phyloP scores from a whole-genome alignment of 2,888 invertebrate species.

The Parelbella ahira region DNA sequence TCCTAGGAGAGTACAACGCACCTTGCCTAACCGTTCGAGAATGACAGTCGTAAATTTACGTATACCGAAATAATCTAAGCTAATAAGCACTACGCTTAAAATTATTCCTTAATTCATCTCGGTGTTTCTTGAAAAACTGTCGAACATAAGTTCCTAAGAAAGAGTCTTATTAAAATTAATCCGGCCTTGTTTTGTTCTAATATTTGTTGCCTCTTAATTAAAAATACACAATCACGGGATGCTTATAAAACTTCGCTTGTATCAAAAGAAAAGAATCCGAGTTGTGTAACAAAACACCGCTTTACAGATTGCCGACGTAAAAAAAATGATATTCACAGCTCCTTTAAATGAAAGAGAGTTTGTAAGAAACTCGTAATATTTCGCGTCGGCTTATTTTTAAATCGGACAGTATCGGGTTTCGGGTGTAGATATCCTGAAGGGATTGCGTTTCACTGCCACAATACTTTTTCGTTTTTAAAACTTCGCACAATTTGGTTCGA shows the following conservation, averaged over 20 bases:
- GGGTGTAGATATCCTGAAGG: slow-evolving; percentile 1
- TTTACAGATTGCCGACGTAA: slow-evolving; percentile 11
- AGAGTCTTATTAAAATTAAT: slow-evolving; percentile 7
- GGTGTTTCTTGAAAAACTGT: not conserved
- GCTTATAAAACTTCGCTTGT: too few relatives aligned
- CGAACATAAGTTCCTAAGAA: slow-evolving; percentile 1
- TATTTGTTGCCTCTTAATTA: slow-evolving; percentile 11
- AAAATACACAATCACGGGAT: slow-evolving; percentile 13
- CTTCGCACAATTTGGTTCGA: too few relatives aligned
- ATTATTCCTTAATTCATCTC: too few relatives aligned
- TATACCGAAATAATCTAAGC: too few relatives aligned
- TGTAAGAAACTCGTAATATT: slow-evolving; percentile 2
- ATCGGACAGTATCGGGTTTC: slow-evolving; percentile 9
- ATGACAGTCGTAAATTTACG: too few relatives aligned
- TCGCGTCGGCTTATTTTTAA: slow-evolving; percentile 3
- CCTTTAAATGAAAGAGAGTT: slow-evolving; percentile 1
- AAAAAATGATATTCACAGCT: slow-evolving; percentile 13
- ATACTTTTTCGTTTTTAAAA: slow-evolving; percentile 3
- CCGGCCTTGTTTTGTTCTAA: slow-evolving; percentile 4
- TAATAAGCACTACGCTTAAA: too few relatives aligned
- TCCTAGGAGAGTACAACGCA: too few relatives aligned
- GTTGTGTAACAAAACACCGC: slow-evolving; percentile 13
- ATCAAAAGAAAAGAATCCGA: slow-evolving; percentile 10
- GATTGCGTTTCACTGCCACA: slow-evolving; percentile 7
- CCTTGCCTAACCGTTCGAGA: too few relatives aligned